A percentile compares a stretch with the other conserved stretches of the same genome.
These are phyloP conservation scores for Neogobius melanostomus DNA, from an alignment of 2,113 vertebrate species.

Conservation along the genomic window DNA sequence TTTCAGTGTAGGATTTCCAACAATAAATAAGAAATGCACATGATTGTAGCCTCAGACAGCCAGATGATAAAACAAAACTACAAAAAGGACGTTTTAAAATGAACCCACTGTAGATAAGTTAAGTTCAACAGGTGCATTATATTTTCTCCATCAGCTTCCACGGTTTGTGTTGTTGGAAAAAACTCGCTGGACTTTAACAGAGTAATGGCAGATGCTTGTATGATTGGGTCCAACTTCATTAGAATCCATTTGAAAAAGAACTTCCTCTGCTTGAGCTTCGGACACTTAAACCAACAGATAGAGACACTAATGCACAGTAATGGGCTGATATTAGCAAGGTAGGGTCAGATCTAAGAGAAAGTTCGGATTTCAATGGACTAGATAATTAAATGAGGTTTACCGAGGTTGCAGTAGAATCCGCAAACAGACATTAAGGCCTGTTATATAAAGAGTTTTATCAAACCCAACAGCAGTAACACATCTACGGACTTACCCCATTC, in stretches of 20 bases:
- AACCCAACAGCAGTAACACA: conserved; percentile 10
- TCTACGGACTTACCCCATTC: conserved; percentile 86
- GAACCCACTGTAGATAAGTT: no score
- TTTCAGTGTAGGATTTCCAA: no score
- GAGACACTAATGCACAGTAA: conserved; percentile 51
- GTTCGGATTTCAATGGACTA: conserved; percentile 47
- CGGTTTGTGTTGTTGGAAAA: conserved; percentile 29
- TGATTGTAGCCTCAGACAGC: no score
- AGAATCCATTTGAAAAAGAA: conserved; percentile 45
- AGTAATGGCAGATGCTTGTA: conserved; percentile 42
- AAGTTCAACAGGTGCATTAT: no score
- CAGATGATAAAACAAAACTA: no score
- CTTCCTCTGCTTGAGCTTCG: conserved; percentile 20
- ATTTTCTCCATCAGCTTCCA: conserved; percentile 14
- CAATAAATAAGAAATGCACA: no score
- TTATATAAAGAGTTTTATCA: conserved; percentile 5
- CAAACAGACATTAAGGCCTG: conserved; percentile 36
- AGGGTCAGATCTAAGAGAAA: conserved; percentile 33
- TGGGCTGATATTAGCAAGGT: conserved; percentile 42
- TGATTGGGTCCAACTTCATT: conserved; percentile 35
- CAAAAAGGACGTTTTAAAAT: no score
- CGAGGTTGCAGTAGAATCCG: conserved; percentile 34
- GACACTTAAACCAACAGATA: conserved; percentile 46
- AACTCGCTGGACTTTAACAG: conserved; percentile 28
- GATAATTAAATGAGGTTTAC: conserved; percentile 50